Percentiles rank a stretch among this genome's conserved stretches.
Conservation (phyloP, 2,888 invertebrate species). For the Sesia apiformis region DNA sequence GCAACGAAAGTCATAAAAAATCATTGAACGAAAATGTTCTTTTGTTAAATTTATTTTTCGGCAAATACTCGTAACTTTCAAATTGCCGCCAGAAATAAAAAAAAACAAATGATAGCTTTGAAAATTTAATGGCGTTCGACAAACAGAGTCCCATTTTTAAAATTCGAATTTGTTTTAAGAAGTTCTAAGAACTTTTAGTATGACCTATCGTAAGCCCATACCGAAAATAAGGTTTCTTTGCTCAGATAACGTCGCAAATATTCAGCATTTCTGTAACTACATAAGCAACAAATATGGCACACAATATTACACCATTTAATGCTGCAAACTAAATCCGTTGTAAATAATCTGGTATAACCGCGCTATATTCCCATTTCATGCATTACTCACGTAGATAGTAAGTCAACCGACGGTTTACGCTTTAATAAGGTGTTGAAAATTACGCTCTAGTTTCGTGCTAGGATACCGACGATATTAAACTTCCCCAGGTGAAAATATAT, state of each 20-base stretch:
- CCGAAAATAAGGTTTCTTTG: too few species aligned
- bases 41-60: too few species aligned
- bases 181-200: too few species aligned
- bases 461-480: conserved; percentile 18
- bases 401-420: conserved; percentile 14
- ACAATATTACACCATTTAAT: neutral
- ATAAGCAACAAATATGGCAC: neutral
- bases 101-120: too few species aligned
- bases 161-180: too few species aligned
- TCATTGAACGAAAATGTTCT: too few species aligned
- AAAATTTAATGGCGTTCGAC: too few species aligned
- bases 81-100: too few species aligned
- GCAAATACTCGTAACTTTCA: too few species aligned
- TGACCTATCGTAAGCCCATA: too few species aligned
- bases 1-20: too few species aligned
- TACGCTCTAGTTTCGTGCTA: conserved; percentile 23
- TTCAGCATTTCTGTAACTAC: neutral
- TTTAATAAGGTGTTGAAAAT: conserved; percentile 31
- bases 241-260: neutral
- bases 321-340: neutral
- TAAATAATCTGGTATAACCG: neutral
- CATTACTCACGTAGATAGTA: conserved; percentile 9
- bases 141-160: too few species aligned
- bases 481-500: conserved; percentile 12
- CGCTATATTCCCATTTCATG: conserved; percentile 3